Percentiles rank a stretch among this genome's conserved stretches.
These are phyloP conservation scores for Teleogryllus occipitalis DNA, from an alignment of 1,140 invertebrate species.

Conservation along the genomic window DNA sequence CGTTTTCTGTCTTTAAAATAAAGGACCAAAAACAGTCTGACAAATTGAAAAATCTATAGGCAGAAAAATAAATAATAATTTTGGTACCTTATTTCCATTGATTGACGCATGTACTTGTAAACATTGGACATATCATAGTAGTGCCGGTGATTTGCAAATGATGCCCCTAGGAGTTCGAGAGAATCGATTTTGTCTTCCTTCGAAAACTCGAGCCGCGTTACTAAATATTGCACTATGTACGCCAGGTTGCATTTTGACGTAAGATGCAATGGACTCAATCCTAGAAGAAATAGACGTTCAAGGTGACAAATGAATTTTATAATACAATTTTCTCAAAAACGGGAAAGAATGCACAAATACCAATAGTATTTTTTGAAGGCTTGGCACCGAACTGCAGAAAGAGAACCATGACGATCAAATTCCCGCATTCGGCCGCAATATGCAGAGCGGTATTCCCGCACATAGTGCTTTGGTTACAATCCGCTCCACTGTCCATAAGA, in stretches of 20 bases:
- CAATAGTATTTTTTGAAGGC: conserved; percentile 63
- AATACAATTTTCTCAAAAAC: not conserved
- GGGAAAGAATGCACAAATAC: conserved; percentile 28
- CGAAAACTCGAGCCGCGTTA: conserved; percentile 52
- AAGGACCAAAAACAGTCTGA: too few species aligned
- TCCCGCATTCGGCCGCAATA: conserved; percentile 86
- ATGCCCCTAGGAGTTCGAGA: conserved; percentile 82
- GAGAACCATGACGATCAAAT: conserved; percentile 68
- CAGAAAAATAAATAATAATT: conserved; percentile 9
- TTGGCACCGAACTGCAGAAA: conserved; percentile 66
- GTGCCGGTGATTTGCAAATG: conserved; percentile 87
- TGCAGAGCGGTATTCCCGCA: conserved; percentile 88
- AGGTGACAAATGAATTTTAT: not conserved
- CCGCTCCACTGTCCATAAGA: conserved; percentile 69
- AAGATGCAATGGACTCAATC: conserved; percentile 79
- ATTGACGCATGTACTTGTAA: conserved; percentile 60
- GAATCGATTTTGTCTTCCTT: conserved; percentile 74
- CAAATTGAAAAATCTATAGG: conserved; percentile 31
- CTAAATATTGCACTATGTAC: conserved; percentile 74
- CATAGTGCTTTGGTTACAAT: conserved; percentile 68
- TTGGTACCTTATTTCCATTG: conserved; percentile 54
- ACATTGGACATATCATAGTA: conserved; percentile 72
- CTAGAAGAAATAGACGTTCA: conserved; percentile 28
- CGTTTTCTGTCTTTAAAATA: too few species aligned
- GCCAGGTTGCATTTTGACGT: conserved; percentile 79